phyloP scores from a whole-genome alignment of 2,797 vertebrate species.

The Argentina silus region DNA sequence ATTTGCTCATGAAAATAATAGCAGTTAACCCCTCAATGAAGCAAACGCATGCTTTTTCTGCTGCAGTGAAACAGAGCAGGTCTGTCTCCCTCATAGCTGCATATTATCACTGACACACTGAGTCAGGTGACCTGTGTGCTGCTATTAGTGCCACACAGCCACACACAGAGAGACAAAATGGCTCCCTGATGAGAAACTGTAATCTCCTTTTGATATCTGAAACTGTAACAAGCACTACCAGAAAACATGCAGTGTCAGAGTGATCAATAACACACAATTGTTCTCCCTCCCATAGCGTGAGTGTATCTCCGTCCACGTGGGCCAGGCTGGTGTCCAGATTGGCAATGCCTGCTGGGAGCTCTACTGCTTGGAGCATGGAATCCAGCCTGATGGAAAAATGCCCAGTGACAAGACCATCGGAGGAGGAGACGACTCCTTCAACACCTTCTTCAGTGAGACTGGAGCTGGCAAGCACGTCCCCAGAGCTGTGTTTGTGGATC shows the following conservation, averaged over 20 bases:
- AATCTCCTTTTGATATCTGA: background rate
- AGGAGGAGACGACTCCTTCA: conserved; percentile 81
- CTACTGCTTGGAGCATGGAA: conserved; percentile 82
- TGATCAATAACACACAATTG: background rate
- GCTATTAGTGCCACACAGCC: background rate
- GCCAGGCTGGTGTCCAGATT: conserved; percentile 82
- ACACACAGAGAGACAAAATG: background rate
- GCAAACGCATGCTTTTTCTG: background rate
- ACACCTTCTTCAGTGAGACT: conserved; percentile 83
- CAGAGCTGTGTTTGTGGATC: conserved; percentile 78
- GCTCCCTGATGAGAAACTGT: background rate
- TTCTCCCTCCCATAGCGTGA: conserved; percentile 67
- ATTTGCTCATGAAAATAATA: too few relatives aligned
- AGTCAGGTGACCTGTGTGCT: background rate
- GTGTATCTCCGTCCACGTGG: conserved; percentile 81
- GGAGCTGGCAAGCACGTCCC: conserved; percentile 82
- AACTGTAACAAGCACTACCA: background rate
- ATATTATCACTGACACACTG: background rate
- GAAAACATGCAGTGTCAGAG: background rate
- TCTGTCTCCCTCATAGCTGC: background rate
- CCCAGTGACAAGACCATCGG: conserved; percentile 83
- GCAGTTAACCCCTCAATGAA: too few relatives aligned
- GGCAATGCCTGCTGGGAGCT: conserved; percentile 84
- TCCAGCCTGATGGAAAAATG: conserved; percentile 83
- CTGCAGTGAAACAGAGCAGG: background rate